These are phyloP conservation scores for Nothobranchius furzeri DNA, from an alignment of 2,113 vertebrate genomes.

Conservation along the genomic window DNA sequence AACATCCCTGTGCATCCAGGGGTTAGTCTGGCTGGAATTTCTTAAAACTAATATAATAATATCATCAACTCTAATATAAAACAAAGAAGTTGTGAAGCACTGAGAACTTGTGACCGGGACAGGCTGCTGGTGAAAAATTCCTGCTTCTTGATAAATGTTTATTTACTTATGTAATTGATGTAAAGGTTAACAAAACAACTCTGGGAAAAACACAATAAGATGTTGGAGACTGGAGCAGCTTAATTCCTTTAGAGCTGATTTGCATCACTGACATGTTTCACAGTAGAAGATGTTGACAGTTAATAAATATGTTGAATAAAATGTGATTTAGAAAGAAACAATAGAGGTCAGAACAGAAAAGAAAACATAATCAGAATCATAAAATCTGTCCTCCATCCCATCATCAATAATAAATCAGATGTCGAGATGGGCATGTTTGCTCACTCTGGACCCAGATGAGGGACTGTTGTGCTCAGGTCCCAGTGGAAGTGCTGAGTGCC, in stretches of 20 bases:
- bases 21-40: too few relatives aligned
- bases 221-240: too few relatives aligned
- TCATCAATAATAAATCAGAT: slow-evolving; percentile 65
- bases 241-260: background rate
- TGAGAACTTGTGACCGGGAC: too few relatives aligned
- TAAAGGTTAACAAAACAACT: too few relatives aligned
- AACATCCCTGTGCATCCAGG: too few relatives aligned
- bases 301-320: background rate
- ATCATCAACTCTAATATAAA: too few relatives aligned
- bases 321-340: background rate
- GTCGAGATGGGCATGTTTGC: slow-evolving; percentile 60
- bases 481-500: slow-evolving; percentile 17
- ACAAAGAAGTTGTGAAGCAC: too few relatives aligned
- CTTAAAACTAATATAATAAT: too few relatives aligned
- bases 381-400: slow-evolving; percentile 6
- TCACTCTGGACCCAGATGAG: slow-evolving; percentile 45
- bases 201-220: too few relatives aligned
- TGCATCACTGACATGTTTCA: background rate
- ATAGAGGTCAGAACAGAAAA: background rate
- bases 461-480: slow-evolving; percentile 30
- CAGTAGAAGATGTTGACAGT: background rate
- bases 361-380: slow-evolving; percentile 9
- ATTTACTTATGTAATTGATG: too few relatives aligned
- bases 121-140: too few relatives aligned
- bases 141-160: too few relatives aligned